These are phyloP conservation scores for Matsumyia berberina DNA, from an alignment of 2,888 invertebrate genomes.

Conservation along the genomic window DNA sequence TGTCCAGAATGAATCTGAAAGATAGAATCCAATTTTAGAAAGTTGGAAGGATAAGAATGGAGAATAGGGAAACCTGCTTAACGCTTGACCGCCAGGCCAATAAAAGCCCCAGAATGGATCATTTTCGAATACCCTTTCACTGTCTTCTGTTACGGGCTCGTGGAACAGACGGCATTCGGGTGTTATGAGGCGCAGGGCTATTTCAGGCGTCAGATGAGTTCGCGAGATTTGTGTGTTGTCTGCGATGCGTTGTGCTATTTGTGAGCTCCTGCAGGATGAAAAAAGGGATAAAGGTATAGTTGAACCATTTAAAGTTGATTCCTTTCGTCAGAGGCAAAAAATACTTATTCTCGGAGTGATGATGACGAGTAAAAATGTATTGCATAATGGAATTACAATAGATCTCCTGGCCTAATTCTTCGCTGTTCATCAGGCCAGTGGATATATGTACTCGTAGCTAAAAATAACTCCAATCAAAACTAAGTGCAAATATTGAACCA, in stretches of 20 bases:
- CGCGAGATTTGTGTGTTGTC: slow-evolving; percentile 80
- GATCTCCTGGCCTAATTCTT: too few species aligned
- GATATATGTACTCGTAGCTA: too few species aligned
- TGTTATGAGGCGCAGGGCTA: slow-evolving; percentile 87
- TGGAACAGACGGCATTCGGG: slow-evolving; percentile 85
- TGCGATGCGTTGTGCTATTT: slow-evolving; percentile 5
- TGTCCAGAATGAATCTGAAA: slow-evolving; percentile 88
- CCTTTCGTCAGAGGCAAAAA: too few species aligned
- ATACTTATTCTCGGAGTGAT: too few species aligned
- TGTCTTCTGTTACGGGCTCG: slow-evolving; percentile 71
- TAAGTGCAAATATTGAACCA: too few species aligned
- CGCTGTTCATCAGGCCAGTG: too few species aligned
- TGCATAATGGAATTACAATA: too few species aligned
- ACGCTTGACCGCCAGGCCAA: slow-evolving; percentile 91
- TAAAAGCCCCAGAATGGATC: slow-evolving; percentile 92
- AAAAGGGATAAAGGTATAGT: too few species aligned
- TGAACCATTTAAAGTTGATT: too few species aligned
- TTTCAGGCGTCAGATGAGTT: slow-evolving; percentile 88
- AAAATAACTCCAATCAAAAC: too few species aligned
- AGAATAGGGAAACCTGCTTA: slow-evolving; percentile 85
- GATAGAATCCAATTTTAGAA: neutral
- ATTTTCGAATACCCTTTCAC: slow-evolving; percentile 76
- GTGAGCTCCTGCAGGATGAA: neutral
- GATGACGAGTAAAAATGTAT: too few species aligned
- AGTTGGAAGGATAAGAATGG: neutral